Percentiles rank a stretch among this genome's conserved stretches.
These are phyloP conservation scores for Chrysotoxum bicinctum DNA, from an alignment of 2,888 invertebrate genomes.

Conservation along the genomic window DNA sequence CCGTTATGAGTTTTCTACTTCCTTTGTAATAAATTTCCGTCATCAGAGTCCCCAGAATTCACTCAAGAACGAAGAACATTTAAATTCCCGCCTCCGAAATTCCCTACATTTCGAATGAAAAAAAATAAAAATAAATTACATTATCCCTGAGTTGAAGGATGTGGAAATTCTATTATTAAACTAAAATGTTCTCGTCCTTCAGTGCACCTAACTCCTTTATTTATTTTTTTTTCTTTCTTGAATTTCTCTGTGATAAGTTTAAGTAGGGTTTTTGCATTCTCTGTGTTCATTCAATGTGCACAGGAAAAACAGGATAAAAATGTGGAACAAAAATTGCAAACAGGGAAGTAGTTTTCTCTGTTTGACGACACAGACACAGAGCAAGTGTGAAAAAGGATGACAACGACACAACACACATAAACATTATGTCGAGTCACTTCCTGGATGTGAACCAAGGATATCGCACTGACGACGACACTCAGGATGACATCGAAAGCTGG, in stretches of 20 bases:
- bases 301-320: slow-evolving; percentile 20
- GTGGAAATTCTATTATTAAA: slow-evolving; percentile 64
- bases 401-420: slow-evolving; percentile 40
- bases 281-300: neutral
- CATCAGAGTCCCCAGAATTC: slow-evolving; percentile 32
- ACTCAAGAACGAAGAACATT: slow-evolving; percentile 5
- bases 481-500: slow-evolving; percentile 12
- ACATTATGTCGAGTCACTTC: slow-evolving; percentile 67
- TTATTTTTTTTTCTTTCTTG: neutral
- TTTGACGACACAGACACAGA: slow-evolving; percentile 46
- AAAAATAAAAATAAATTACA: slow-evolving; percentile 52
- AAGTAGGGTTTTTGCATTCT: slow-evolving; percentile 19
- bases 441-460: slow-evolving; percentile 52
- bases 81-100: slow-evolving; percentile 34
- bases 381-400: slow-evolving; percentile 37
- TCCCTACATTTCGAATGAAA: slow-evolving; percentile 55
- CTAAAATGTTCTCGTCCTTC: slow-evolving; percentile 30
- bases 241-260: slow-evolving; percentile 40
- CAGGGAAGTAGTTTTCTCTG: slow-evolving; percentile 67
- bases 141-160: slow-evolving; percentile 55
- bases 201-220: slow-evolving; percentile 39
- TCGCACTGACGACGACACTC: slow-evolving; percentile 8
- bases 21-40: slow-evolving; percentile 51
- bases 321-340: slow-evolving; percentile 39
- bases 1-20: slow-evolving; percentile 38